Base-by-base conservation (phyloP, 2,888 invertebrate species). In the Stegophylla sp. region DNA sequence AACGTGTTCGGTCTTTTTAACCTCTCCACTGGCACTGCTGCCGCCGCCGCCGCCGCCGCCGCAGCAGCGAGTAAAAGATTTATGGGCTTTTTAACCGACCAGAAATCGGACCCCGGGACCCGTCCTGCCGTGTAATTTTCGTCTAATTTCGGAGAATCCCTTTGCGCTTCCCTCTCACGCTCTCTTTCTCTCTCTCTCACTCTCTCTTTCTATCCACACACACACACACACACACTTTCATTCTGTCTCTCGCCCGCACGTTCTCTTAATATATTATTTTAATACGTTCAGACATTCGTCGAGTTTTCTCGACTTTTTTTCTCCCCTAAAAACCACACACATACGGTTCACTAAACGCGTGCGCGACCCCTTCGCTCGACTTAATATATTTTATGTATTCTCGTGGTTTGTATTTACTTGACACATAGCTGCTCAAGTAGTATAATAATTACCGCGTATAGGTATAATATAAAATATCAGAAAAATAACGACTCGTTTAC, bases 1-100 rank as follows among this genome's bases (percentile, higher is more conserved):
- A 61, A 74, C 7, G 66, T 13, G 48, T 13, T 51, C 66, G 10
- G 77, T 77, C 77, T 77, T 77, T 77, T 77, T 79, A 79, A 79
- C 79, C 69, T 69, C n/a, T n/a, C n/a, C 48, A 53, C 41, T 26
- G 28, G n/a, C 13, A 23, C 51, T 10, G 51, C 56, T 23, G 48
- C 17, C 28, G 28, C 41, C n/a, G n/a, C n/a, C n/a, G n/a, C n/a
- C n/a, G n/a, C n/a, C n/a, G n/a, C n/a, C n/a, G n/a, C n/a, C n/a
- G n/a, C n/a, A n/a, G n/a, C n/a, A n/a, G 23, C 72, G 51, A 41
- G 64, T 23, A 63, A 74, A n/a, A 75, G 79, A 79, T 79, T 79
- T 79, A 79, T 79, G 69, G 59, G 79, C 77, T 67, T 77, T 67
- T 77, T 77, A 77, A 34, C 34, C 34, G 34, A 7, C 34, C 61